Conservation (phyloP, 2,797 vertebrate genomes). For the Mionectes olivaceus region DNA sequence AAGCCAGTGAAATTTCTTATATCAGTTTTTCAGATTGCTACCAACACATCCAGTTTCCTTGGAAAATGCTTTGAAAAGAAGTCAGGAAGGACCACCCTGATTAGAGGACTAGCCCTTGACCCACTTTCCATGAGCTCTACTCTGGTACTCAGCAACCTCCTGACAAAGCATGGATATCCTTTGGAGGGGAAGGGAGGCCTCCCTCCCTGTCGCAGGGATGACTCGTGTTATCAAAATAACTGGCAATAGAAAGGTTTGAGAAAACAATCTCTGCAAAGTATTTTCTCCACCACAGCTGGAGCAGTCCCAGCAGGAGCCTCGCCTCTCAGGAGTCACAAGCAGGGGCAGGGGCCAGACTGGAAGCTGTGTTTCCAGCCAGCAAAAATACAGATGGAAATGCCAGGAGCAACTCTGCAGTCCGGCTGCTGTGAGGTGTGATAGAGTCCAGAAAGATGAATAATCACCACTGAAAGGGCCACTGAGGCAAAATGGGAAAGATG, state of each 20-base stretch:
- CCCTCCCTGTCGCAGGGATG: not conserved
- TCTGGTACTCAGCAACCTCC: not conserved
- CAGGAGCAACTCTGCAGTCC: constrained; percentile 17
- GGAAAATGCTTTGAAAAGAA: constrained; percentile 37
- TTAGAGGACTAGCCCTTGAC: constrained; percentile 14
- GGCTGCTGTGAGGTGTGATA: not conserved
- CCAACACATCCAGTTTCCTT: not conserved
- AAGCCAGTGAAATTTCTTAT: not conserved
- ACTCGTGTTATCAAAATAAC: not conserved
- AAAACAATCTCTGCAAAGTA: not conserved
- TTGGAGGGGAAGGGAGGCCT: not conserved
- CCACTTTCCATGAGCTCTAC: not conserved
- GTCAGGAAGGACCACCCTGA: constrained; percentile 63
- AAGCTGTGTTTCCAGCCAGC: constrained; percentile 46
- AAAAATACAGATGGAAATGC: constrained; percentile 49
- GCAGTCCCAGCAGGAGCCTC: constrained; percentile 34
- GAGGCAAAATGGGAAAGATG: not conserved
- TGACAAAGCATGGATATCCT: not conserved
- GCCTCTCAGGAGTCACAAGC: constrained; percentile 28
- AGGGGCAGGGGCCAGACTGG: constrained; percentile 59
- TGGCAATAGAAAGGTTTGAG: not conserved
- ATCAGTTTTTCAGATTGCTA: not conserved
- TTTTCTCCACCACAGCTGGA: not conserved
- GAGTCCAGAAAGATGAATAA: not conserved
- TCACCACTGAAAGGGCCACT: not conserved